Base-by-base conservation (phyloP, 2,888 invertebrate species). In the Osedax frankpressi region DNA sequence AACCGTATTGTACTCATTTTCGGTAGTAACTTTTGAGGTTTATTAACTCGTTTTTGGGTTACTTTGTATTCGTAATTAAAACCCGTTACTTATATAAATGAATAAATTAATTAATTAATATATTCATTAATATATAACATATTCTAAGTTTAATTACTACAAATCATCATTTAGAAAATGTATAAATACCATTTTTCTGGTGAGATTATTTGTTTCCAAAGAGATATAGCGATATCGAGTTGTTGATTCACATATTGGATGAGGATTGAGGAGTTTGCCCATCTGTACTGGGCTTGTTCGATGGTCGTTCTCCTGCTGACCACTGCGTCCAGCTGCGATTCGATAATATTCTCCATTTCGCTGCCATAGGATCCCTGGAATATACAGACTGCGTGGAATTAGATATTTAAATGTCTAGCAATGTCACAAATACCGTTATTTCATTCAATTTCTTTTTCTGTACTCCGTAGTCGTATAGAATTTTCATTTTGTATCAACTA, bases 321-420 rank as follows among this genome's bases (percentile, higher is more conserved):
- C 69, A 85, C 78, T 30, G 83, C 80, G 77, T 87, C 87, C 68
- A 86, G 80, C 77, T 86, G 83, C 30, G 82, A 81, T 77, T 87
- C 87, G 30, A 87, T 80, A 69, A 82, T 79, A 78, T 87, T 86
- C 79, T 87, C 87, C 70, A 81, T 77, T 19, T 84, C 84, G 74
- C 86, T 86, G 0, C 87, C 87, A 77, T 87, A 87, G 30, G 84
- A 82, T 0, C 87, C 86, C 27, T 85, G 85, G 78, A 87, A 87
- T 25, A 87, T 84, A 26, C 80, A 79, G 73, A 82, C 86, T 86
- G 78, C 44, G 44, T 44, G 19, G 77, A 74, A 65, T 76, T 70
- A 72, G n/a, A 28, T 1, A 24, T 30, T 24, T 11, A 26, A 73
- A n/a, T 30, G 3, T 70, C 24, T 24, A 70, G 60, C 14, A 59